Base-by-base conservation (phyloP, 2,113 vertebrate genomes). In the Oryzias celebensis region DNA sequence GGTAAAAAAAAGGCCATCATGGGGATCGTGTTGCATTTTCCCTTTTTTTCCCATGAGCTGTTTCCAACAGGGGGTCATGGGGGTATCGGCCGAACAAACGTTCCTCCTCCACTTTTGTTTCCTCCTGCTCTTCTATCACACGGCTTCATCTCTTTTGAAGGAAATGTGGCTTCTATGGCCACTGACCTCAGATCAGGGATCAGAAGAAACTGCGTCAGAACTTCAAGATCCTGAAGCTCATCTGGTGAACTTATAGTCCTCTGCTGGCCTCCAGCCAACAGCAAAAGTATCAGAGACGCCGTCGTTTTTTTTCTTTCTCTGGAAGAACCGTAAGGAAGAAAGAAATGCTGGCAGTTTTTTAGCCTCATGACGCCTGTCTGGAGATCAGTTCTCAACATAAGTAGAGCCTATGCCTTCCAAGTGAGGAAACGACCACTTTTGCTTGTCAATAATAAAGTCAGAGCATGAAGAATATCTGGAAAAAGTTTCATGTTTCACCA, bases 351-450 rank as follows among this genome's bases (percentile, higher is more conserved):
- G 26, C 26, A 5, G 26, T 28, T 28, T 59, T 59, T 63, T 41
- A 55, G 58, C 67, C 67, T 42, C 64, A 57, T 43, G 48, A 61
- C 24, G 55, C 23, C 44, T n/a, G 52, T 31, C 44, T 54, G 52
- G 50, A 58, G 55, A 65, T 47, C 14, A 64, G 67, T 58, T 58
- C 50, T 15, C 23, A 16, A 26, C 54, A 43, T 68, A 74, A 81
- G 48, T 61, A 58, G 66, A 74, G 66, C 55, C 24, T 60, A 23
- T 28, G 23, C 10, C 20, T 12, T 58, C 74, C 73, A 73, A 54
- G 58, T 56, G 58, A 54, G 66, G 55, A 60, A 81, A 74, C 54
- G 48, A 68, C 58, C 62, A 61, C 55, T 77, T 77, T 63, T 16
- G n/a, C 56, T 61, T n/a, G 53, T 62, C 36, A 59, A 62, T 68